Conservation (phyloP, 2,113 vertebrate genomes). For the Pteronura brasiliensis region DNA sequence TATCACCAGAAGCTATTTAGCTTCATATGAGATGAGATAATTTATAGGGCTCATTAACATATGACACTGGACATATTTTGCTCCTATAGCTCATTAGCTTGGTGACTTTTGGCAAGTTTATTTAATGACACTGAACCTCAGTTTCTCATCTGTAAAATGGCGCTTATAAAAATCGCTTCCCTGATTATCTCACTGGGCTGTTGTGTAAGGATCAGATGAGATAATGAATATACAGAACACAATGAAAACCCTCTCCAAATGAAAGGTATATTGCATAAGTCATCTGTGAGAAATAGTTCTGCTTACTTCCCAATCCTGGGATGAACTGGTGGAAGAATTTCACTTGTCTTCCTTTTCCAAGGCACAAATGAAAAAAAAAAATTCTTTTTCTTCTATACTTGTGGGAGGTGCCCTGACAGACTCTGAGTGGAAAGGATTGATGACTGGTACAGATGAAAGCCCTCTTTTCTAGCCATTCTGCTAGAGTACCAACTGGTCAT, state of each 20-base stretch:
- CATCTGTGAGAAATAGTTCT: background rate
- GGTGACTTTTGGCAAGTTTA: slow-evolving; percentile 51
- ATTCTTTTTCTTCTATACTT: background rate
- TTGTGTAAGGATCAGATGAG: slow-evolving; percentile 60
- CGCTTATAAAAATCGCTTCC: slow-evolving; percentile 43
- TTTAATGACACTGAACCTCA: background rate
- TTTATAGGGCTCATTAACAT: slow-evolving; percentile 59
- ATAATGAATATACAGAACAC: background rate
- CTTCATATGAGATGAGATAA: slow-evolving; percentile 66
- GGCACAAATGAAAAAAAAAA: background rate
- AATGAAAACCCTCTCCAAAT: slow-evolving; percentile 25
- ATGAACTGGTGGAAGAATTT: background rate
- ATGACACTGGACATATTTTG: background rate
- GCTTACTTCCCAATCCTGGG: background rate
- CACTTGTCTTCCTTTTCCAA: background rate
- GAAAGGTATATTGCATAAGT: background rate
- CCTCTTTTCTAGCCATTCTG: background rate
- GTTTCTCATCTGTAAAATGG: slow-evolving; percentile 66
- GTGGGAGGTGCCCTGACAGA: background rate
- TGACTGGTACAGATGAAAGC: background rate
- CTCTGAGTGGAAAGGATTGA: background rate
- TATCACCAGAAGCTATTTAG: slow-evolving; percentile 63
- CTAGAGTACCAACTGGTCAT: background rate
- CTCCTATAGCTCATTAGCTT: slow-evolving; percentile 43
- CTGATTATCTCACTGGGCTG: slow-evolving; percentile 53